Conservation (phyloP, 2,797 vertebrate species). For the Periophthalmus magnuspinnatus region DNA sequence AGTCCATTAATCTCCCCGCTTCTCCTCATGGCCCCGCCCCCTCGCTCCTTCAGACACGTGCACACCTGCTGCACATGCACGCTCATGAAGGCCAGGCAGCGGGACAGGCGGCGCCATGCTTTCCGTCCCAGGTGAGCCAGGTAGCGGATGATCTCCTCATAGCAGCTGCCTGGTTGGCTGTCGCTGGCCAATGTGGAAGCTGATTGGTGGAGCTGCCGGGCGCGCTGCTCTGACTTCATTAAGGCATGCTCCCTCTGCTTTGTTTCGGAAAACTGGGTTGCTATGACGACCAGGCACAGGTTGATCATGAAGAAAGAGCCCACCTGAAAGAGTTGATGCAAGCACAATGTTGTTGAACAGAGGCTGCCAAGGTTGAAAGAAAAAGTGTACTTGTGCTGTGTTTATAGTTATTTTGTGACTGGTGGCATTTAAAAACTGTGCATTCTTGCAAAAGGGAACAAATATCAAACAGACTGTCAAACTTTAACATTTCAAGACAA, state of each 20-base stretch:
- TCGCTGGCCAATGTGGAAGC: conserved; percentile 95
- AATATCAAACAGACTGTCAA: no score
- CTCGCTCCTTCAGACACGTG: conserved; percentile 59
- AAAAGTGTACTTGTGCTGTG: neutral
- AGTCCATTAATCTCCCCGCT: conserved; percentile 69
- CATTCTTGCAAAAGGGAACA: neutral
- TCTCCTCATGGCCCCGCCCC: conserved; percentile 56
- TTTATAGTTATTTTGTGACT: neutral
- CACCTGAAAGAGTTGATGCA: conserved; percentile 75
- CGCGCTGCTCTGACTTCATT: conserved; percentile 93
- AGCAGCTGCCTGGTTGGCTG: conserved; percentile 94
- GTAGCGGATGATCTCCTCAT: conserved; percentile 94
- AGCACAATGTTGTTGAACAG: conserved; percentile 12
- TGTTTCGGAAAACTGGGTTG: conserved; percentile 97
- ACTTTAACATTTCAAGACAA: neutral
- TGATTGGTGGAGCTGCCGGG: conserved; percentile 90
- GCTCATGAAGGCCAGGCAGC: conserved; percentile 57
- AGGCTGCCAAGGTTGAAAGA: neutral
- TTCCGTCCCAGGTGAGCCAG: conserved; percentile 89
- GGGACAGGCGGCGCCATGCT: conserved; percentile 79
- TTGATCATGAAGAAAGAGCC: conserved; percentile 99
- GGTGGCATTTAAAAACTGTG: neutral
- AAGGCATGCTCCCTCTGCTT: conserved; percentile 97
- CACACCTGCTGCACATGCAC: conserved; percentile 31
- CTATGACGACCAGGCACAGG: conserved; percentile 98